Percentiles rank a stretch among this genome's conserved stretches.
Evolutionary conservation across 1,140 invertebrate genomes (phyloP).

Genomic region (Drosophila repletoides): DNA sequence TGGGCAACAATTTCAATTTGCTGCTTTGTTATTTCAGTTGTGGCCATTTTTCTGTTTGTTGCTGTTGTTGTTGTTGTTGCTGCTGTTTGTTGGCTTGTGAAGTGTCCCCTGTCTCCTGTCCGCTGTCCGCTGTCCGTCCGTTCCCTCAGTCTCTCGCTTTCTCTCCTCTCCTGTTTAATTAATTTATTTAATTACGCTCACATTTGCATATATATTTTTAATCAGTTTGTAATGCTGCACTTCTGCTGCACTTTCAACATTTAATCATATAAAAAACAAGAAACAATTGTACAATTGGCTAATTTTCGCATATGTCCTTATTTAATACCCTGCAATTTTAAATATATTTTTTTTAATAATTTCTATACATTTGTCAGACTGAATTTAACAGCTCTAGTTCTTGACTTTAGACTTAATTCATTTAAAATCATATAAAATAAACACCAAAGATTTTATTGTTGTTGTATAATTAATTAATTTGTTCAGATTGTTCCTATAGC

Average conservation of each 20-base stretch:
- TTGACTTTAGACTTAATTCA: too few species aligned
- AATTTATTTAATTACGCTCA: conserved; percentile 77
- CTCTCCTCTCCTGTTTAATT: conserved; percentile 48
- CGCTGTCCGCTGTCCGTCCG: not conserved
- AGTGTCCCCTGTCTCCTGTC: conserved; percentile 7
- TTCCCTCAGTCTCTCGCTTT: not conserved
- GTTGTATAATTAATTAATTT: too few species aligned
- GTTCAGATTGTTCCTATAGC: too few species aligned
- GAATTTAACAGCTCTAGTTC: too few species aligned
- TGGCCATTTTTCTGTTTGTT: conserved; percentile 20
- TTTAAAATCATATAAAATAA: too few species aligned
- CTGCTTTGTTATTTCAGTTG: conserved; percentile 54
- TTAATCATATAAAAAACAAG: conserved; percentile 29
- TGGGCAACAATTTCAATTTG: conserved; percentile 55
- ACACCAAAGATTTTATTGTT: too few species aligned
- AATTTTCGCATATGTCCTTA: too few species aligned
- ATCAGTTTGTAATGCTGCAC: conserved; percentile 57
- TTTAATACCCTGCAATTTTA: not conserved
- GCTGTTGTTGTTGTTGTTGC: conserved; percentile 11
- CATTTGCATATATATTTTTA: conserved; percentile 73
- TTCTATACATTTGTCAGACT: too few species aligned
- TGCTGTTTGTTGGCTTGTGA: conserved; percentile 31
- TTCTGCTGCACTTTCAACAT: conserved; percentile 32
- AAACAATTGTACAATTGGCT: too few species aligned
- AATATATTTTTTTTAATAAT: too few species aligned